Conservation (phyloP, 2,797 vertebrate species). For the Rhynchotus rufescens region DNA sequence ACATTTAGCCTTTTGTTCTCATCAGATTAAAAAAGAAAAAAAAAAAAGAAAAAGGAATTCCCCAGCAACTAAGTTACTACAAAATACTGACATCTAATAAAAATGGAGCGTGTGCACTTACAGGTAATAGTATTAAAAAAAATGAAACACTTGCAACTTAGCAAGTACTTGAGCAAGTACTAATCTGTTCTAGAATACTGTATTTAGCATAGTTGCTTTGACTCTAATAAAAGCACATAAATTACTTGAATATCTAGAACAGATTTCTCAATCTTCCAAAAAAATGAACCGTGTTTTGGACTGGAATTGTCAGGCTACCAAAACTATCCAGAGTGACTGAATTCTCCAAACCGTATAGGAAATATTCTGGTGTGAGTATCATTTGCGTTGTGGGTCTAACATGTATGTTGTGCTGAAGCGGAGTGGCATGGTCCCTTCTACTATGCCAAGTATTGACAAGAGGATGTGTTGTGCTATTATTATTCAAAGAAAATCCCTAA, state of each 20-base stretch:
- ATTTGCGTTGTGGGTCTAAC: not conserved
- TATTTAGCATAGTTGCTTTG: not conserved
- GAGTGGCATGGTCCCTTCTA: not conserved
- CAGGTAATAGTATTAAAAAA: not conserved
- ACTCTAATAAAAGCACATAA: not conserved
- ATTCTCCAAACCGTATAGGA: not conserved
- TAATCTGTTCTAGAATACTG: not conserved
- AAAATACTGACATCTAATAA: not conserved
- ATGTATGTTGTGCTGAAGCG: not conserved
- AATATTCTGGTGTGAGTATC: not conserved
- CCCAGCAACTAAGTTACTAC: not conserved
- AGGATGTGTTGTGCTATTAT: not conserved
- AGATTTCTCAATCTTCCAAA: not conserved
- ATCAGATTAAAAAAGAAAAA: not conserved
- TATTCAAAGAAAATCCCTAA: not conserved
- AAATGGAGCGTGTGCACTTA: not conserved
- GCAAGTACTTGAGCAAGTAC: not conserved
- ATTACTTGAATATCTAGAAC: not conserved
- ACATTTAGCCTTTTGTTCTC: not conserved
- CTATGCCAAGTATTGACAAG: not conserved
- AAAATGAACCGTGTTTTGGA: not conserved
- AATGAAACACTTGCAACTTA: not conserved
- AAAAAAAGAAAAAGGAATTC: not conserved
- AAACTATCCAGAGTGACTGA: not conserved
- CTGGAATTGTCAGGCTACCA: not conserved